Conservation (phyloP, 2,888 invertebrate genomes). For the Amblyjoppa fuscipennis region DNA sequence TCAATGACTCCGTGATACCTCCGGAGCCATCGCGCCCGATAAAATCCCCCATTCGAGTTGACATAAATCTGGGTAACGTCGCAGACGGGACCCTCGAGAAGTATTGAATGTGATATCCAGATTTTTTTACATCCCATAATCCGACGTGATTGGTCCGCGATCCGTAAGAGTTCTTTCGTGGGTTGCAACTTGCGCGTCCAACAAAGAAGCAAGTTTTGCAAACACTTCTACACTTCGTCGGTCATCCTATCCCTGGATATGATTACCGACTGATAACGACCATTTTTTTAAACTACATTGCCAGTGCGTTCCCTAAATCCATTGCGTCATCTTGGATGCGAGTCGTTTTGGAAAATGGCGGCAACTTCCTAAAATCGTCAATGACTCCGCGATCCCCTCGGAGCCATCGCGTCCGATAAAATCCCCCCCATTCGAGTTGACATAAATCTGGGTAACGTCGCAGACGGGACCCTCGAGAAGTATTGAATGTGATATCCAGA, state of each 20-base stretch:
- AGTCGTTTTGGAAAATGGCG: neutral
- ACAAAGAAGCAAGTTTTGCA: slow-evolving; percentile 74
- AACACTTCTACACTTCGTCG: too few relatives aligned
- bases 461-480: slow-evolving; percentile 25
- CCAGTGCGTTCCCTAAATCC: neutral
- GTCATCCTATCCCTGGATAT: neutral
- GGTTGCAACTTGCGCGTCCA: slow-evolving; percentile 68
- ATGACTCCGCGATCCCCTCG: neutral
- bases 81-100: slow-evolving; percentile 14
- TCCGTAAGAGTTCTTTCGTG: too few relatives aligned
- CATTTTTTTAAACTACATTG: neutral
- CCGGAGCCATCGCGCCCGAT: neutral
- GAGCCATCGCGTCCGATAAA: neutral
- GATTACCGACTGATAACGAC: neutral
- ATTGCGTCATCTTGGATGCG: too few relatives aligned
- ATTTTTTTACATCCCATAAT: neutral
- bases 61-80: slow-evolving; percentile 35
- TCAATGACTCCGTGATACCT: neutral
- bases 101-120: slow-evolving; percentile 33
- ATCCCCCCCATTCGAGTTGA: slow-evolving; percentile 23
- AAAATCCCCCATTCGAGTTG: slow-evolving; percentile 16
- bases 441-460: slow-evolving; percentile 40
- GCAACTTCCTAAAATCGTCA: neutral
- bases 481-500: slow-evolving; percentile 26
- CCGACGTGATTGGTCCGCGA: neutral